phyloP scores from a whole-genome alignment of 2,888 invertebrate species.

The Chrysolina oricalcia region DNA sequence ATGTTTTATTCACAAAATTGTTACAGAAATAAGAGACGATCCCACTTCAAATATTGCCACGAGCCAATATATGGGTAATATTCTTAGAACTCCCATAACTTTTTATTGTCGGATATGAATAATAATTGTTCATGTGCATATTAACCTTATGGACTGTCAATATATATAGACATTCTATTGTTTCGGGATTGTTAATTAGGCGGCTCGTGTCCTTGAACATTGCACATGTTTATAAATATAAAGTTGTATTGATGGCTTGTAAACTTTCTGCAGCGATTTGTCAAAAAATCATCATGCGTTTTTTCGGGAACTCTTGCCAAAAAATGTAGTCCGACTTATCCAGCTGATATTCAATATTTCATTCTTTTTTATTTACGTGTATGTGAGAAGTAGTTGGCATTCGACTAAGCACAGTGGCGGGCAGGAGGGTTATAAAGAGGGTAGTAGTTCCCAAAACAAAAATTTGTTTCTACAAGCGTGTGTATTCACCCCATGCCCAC shows the following conservation, averaged over 20 bases:
- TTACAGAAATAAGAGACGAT: too few relatives aligned
- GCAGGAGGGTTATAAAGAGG: too few relatives aligned
- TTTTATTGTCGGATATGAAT: conserved; percentile 3
- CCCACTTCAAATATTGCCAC: too few relatives aligned
- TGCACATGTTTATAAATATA: not conserved
- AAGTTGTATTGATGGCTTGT: not conserved
- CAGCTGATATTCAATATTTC: conserved; percentile 1
- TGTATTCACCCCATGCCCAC: too few relatives aligned
- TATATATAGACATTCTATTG: not conserved
- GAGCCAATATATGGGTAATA: not conserved
- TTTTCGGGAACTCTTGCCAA: not conserved
- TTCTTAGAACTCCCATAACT: not conserved
- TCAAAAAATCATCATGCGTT: not conserved
- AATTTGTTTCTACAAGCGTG: too few relatives aligned
- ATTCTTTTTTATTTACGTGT: not conserved
- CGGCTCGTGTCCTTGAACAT: not conserved
- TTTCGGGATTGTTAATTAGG: not conserved
- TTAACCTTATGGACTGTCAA: not conserved
- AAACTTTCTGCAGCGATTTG: not conserved
- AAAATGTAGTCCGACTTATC: not conserved
- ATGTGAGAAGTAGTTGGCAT: not conserved
- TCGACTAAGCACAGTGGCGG: not conserved
- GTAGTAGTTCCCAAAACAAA: not conserved
- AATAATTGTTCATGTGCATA: conserved; percentile 16
- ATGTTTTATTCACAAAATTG: too few relatives aligned